Evolutionary conservation across 35 echinoderm and acorn worm species (phyloP).

Genomic region (Apostichopus parvimensis): DNA sequence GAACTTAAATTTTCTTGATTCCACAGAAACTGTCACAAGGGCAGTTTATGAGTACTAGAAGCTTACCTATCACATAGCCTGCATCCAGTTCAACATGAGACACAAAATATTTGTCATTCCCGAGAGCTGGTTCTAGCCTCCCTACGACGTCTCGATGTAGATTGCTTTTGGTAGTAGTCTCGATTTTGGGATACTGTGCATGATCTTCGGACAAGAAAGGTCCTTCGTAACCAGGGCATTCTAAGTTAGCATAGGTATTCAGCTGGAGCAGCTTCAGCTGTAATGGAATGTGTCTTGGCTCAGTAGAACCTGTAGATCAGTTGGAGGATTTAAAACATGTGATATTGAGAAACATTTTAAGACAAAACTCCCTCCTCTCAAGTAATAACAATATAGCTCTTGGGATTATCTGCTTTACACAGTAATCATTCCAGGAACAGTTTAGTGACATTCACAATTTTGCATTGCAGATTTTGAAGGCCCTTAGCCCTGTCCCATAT

Average conservation of each 20-base stretch:
- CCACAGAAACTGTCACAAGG: background rate
- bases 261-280: constrained; percentile 32
- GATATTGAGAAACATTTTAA: too few relatives aligned
- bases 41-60: background rate
- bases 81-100: background rate
- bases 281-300: background rate
- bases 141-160: constrained; percentile 32
- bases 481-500: too few relatives aligned
- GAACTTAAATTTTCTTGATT: too few relatives aligned
- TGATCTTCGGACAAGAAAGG: background rate
- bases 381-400: too few relatives aligned
- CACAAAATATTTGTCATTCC: constrained; percentile 21
- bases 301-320: background rate
- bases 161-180: background rate
- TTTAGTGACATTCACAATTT: too few relatives aligned
- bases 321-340: too few relatives aligned
- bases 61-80: constrained; percentile 34
- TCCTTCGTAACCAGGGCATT: constrained; percentile 11
- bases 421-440: too few relatives aligned
- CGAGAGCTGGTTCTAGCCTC: background rate
- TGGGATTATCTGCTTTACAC: too few relatives aligned
- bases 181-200: background rate
- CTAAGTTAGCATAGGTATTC: constrained; percentile 24
- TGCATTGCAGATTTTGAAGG: too few relatives aligned
- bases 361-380: too few relatives aligned